These are phyloP conservation scores for Orcinus orca DNA, from an alignment of 2,113 vertebrate species.

Conservation along the genomic window DNA sequence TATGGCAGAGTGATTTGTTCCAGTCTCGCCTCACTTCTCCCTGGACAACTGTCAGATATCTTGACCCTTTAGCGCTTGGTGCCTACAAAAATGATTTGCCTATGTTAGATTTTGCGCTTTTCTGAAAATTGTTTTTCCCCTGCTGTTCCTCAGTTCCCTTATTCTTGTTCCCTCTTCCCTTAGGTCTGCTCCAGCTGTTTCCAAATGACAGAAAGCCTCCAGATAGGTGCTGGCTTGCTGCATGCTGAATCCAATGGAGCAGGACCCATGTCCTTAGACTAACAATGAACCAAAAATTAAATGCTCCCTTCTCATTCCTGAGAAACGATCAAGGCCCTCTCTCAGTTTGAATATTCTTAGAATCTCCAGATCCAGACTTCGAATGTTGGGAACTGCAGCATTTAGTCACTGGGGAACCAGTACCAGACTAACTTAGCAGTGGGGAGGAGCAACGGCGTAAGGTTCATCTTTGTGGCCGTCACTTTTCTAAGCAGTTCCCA, in stretches of 20 bases:
- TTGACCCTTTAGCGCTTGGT: background rate
- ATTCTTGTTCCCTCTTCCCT: background rate
- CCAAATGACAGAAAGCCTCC: background rate
- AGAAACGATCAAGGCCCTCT: background rate
- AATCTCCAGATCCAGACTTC: background rate
- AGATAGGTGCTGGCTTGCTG: background rate
- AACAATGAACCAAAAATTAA: background rate
- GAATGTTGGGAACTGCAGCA: background rate
- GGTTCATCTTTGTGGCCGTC: background rate
- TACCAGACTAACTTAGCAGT: background rate
- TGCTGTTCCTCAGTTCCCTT: rapidly evolving
- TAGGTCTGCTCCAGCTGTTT: background rate
- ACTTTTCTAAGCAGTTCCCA: background rate
- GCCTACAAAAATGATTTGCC: background rate
- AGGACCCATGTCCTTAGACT: background rate
- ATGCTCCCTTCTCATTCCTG: background rate
- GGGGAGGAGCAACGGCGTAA: too few relatives aligned
- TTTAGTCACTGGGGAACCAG: background rate
- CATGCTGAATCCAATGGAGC: background rate
- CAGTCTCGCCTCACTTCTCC: background rate
- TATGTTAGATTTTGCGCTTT: background rate
- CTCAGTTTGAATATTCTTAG: background rate
- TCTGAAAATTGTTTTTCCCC: background rate
- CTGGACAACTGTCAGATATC: background rate
- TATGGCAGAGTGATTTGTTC: background rate